Conservation (phyloP, 2,888 invertebrate species). For the Calliphora vomitoria region DNA sequence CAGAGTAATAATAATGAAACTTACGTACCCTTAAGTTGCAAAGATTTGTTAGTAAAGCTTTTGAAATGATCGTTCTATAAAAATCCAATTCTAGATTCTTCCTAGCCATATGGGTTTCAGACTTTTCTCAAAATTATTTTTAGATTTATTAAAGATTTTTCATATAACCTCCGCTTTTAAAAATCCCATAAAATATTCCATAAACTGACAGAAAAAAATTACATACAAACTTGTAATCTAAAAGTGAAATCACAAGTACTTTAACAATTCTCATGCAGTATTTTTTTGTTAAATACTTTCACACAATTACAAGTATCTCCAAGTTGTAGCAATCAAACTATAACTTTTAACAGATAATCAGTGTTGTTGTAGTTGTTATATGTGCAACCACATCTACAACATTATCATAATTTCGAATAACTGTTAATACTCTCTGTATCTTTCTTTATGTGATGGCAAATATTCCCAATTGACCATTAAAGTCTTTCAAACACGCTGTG, state of each 20-base stretch:
- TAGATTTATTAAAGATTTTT: not conserved
- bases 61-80: no score
- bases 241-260: not conserved
- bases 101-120: no score
- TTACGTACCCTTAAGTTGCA: no score
- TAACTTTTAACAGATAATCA: slow-evolving; percentile 8
- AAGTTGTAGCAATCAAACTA: not conserved
- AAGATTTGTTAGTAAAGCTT: no score
- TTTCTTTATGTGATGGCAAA: not conserved
- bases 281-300: not conserved
- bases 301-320: not conserved
- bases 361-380: not conserved
- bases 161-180: not conserved
- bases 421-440: not conserved
- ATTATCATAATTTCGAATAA: slow-evolving; percentile 12
- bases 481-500: not conserved
- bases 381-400: not conserved
- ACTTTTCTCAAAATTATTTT: no score
- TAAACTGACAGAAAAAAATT: not conserved
- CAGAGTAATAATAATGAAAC: no score
- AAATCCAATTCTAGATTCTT: no score
- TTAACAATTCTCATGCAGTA: not conserved
- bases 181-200: not conserved
- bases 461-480: slow-evolving; percentile 17
- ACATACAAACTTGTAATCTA: not conserved